Base-by-base conservation (phyloP, 2,888 invertebrate genomes). In the Campoplex capitator region DNA sequence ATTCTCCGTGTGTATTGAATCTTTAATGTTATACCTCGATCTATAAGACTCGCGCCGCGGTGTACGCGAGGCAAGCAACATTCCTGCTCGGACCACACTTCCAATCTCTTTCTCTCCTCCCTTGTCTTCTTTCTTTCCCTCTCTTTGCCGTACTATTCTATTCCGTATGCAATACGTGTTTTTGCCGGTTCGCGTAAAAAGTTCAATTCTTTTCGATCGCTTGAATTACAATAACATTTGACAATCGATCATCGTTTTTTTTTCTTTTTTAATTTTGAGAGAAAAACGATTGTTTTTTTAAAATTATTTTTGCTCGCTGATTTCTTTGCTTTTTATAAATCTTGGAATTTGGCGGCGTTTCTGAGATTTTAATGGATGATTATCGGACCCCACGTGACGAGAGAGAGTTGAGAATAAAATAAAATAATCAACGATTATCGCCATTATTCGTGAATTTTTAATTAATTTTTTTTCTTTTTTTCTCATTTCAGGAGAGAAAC, bases 401-500 rank as follows among this genome's bases (percentile, higher is more conserved):
- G 45, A 7, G 45, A 45, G 45, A 45, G 45, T 45, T 45, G 11
- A 45, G 2, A 45, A 45, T 42, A 9, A 42, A 42, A 42, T 42
- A 8, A 42, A 6, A 42, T 2, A 13, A 45, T 11, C 13, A 9
- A n/a, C 16, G 8, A 3, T 51, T 3, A 9, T 32, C 48, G 32
- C 0, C 54, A n/a, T 38, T 51, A 4, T 38, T 67, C 35, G 4
- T 62, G 11, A 7, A 16, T 58, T 28, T 23, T 23, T 23, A 23
- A 23, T 23, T 23, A 23, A 23, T 23, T 23, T 23, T 23, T 23
- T 62, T 28, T 7, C 38, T 38, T 38, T 1, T 38, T 38, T 38
- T 38, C 3, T 51, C 11, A 51, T 95, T 95, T 13, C 96, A 98
- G 99, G 99, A 91, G 99, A 99, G 95, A 99, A 99, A 95, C 99